A percentile compares a stretch with the other conserved stretches of the same genome.
phyloP scores from a whole-genome alignment of 2,888 invertebrate genomes.

The Ctena decussata region DNA sequence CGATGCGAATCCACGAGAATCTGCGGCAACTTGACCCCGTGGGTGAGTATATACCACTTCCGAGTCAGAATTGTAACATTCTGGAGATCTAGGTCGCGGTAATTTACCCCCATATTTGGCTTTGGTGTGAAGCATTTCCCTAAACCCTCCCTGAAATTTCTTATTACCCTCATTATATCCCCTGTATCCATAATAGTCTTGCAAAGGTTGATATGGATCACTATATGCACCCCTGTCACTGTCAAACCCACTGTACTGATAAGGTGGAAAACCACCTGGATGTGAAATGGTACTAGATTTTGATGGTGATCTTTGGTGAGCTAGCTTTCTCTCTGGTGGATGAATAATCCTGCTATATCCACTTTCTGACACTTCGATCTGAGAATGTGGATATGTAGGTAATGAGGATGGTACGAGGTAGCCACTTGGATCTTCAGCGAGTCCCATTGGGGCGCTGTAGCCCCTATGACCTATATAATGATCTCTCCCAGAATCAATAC shows the following conservation, averaged over 20 bases:
- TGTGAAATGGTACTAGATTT: conserved; percentile 62
- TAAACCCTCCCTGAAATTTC: conserved; percentile 78
- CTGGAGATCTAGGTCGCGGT: conserved; percentile 88
- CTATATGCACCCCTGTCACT: conserved; percentile 65
- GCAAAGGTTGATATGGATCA: conserved; percentile 63
- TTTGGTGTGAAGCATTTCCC: conserved; percentile 82
- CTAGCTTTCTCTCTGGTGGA: conserved; percentile 52
- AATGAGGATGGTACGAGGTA: conserved; percentile 59
- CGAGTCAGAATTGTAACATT: conserved; percentile 95
- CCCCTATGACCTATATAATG: conserved; percentile 75
- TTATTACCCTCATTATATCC: conserved; percentile 68
- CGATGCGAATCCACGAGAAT: conserved; percentile 81
- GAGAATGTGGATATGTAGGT: conserved; percentile 47
- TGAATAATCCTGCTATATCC: conserved; percentile 49
- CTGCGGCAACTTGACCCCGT: conserved; percentile 67
- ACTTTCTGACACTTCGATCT: conserved; percentile 57
- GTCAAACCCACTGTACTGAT: conserved; percentile 46
- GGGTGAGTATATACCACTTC: conserved; percentile 89
- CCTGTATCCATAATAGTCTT: conserved; percentile 67
- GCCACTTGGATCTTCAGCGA: conserved; percentile 53
- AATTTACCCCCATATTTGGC: conserved; percentile 80
- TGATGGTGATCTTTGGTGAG: conserved; percentile 69
- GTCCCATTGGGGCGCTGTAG: conserved; percentile 54
- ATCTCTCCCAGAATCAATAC: conserved; percentile 77
- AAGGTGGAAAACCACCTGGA: conserved; percentile 16